Evolutionary conservation across 2,888 invertebrate genomes (phyloP), one percentile per base, ranked within the genome.

Genomic region (Pherbina coryleti): DNA sequence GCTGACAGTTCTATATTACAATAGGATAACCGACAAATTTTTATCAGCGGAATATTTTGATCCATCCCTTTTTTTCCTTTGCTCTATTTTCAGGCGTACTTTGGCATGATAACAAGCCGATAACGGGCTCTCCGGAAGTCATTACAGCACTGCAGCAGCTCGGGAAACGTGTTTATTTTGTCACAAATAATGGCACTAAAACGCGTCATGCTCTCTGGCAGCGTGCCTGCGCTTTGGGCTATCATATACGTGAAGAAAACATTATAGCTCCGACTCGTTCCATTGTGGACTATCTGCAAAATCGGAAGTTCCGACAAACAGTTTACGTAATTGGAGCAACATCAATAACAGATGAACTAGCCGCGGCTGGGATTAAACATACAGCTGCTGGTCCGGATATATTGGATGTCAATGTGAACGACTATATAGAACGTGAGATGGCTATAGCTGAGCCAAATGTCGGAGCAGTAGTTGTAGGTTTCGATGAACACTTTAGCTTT

Each of bases 381-480:
- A 31, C 19, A 9, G 96, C 95, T 76, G 89, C 93, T 84, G 97
- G 97, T 92, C 93, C 94, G 17, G 95, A 95, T 87, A 90, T 91
- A 64, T 89, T 94, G 0, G 90, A 91, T 81, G 89, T 90, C 73
- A 90, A 91, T 64, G 90, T 88, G 76, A 74, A 81, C 74, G 85
- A 89, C 78, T 84, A 91, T 64, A 85, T 92, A 71, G 87, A 92
- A 84, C 90, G 91, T 67, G 90, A 92, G 71, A 91, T 94, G 19
- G 91, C 92, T 67, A 88, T 93, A 53, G 95, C 96, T 84, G 92
- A 93, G 0, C 94, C 95, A 80, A 17, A 25, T 0, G 94, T 99
- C 25, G 96, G 95, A 1, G 98, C 98, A 62, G 98, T 99, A 0
- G 92, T 98, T 31, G 96, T 98, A 31, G 98, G 98, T 5, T 98